Evolutionary conservation across 1,140 invertebrate genomes (phyloP).

Genomic region (Pseudomyrmex pallidus): DNA sequence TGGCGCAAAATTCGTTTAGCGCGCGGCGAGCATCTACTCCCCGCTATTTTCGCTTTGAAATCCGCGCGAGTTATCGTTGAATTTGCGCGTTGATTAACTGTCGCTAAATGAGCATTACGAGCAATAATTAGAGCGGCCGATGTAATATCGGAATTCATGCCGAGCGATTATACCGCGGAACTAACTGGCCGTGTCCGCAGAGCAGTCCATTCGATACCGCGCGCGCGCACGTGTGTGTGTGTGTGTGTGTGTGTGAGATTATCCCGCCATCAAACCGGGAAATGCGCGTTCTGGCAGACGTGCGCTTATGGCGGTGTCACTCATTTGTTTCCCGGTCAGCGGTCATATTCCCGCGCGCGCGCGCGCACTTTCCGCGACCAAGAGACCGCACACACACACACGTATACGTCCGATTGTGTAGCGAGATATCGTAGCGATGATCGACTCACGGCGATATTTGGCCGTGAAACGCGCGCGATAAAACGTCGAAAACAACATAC

Average conservation of each 20-base stretch:
- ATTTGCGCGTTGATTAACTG: conserved; percentile 64
- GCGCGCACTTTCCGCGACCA: not conserved
- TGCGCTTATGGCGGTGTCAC: conserved; percentile 64
- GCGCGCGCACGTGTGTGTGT: too few relatives aligned
- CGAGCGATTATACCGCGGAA: conserved; percentile 60
- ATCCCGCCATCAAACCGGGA: conserved; percentile 54
- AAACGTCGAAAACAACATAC: conserved; percentile 17
- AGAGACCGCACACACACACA: not conserved
- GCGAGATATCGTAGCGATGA: too few relatives aligned
- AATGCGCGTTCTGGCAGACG: conserved; percentile 48
- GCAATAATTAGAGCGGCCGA: conserved; percentile 55
- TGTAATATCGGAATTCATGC: conserved; percentile 66
- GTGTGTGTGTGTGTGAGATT: conserved; percentile 47
- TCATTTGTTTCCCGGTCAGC: conserved; percentile 66
- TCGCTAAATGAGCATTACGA: conserved; percentile 58
- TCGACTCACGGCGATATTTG: conserved; percentile 12
- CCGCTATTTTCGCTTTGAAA: not conserved
- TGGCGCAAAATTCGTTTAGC: not conserved
- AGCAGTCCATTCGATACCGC: conserved; percentile 58
- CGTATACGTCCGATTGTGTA: not conserved
- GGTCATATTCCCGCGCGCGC: not conserved
- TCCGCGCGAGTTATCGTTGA: not conserved
- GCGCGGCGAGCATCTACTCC: not conserved
- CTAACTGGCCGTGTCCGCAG: conserved; percentile 64
- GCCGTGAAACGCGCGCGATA: conserved; percentile 2